Conservation (phyloP, 2,888 invertebrate genomes). For the Euzetes globulus region DNA sequence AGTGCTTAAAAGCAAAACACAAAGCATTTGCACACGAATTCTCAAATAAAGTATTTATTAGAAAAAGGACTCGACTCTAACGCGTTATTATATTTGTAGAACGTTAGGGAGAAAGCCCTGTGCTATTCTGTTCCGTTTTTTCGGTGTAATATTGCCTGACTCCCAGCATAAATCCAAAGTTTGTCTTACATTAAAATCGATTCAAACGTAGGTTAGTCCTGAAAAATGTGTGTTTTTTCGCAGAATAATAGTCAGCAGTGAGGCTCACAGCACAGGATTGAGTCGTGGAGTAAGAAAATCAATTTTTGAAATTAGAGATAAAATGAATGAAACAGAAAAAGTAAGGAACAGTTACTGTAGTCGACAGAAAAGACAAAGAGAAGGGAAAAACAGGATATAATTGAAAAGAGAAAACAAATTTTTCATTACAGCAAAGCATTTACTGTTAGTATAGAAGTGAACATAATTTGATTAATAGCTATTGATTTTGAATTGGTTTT, state of each 20-base stretch:
- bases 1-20: slow-evolving; percentile 24
- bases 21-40: not conserved
- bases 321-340: not conserved
- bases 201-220: not conserved
- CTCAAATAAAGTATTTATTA: slow-evolving; percentile 26
- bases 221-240: not conserved
- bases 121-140: not conserved
- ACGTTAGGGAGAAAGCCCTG: not conserved
- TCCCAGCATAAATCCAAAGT: not conserved
- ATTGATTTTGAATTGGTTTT: slow-evolving; percentile 11
- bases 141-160: not conserved
- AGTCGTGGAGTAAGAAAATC: not conserved
- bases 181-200: not conserved
- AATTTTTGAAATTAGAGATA: slow-evolving; percentile 17
- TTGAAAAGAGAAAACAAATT: slow-evolving; percentile 4
- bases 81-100: slow-evolving; percentile 14
- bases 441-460: not conserved
- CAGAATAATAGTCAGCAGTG: not conserved
- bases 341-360: not conserved
- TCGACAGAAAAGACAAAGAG: not conserved
- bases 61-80: not conserved
- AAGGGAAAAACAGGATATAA: not conserved
- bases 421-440: not conserved
- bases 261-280: not conserved
- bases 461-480: slow-evolving; percentile 5